Evolutionary conservation across 2,113 vertebrate species (phyloP).

Genomic region (Eulemur macaco): DNA sequence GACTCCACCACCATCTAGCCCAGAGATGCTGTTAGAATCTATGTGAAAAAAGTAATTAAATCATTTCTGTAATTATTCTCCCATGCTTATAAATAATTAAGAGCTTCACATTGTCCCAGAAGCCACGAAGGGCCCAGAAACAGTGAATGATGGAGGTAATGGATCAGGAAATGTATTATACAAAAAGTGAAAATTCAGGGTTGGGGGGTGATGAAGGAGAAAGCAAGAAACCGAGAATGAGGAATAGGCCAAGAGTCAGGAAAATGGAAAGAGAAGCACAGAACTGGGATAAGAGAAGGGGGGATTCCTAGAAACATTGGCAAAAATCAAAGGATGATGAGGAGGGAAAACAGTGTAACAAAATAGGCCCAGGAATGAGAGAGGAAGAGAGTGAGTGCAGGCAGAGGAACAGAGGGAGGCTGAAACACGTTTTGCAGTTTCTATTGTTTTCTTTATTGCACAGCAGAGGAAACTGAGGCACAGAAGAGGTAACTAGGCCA

Average conservation of each 20-base stretch:
- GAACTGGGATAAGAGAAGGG: not conserved
- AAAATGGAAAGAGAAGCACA: not conserved
- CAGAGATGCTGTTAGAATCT: slow-evolving; percentile 55
- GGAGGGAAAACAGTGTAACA: not conserved
- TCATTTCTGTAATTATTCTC: slow-evolving; percentile 84
- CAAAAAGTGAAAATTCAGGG: not conserved
- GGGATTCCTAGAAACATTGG: not conserved
- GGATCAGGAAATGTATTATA: not conserved
- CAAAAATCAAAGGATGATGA: not conserved
- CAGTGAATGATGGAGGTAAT: not conserved
- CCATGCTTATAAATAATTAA: slow-evolving; percentile 83
- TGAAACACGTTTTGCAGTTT: accelerated
- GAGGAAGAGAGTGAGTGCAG: not conserved
- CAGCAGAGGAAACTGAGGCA: slow-evolving; percentile 15
- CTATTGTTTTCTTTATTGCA: not conserved
- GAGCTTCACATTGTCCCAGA: slow-evolving; percentile 69
- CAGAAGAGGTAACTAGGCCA: not conserved
- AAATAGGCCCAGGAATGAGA: not conserved
- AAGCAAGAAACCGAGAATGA: not conserved
- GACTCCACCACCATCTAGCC: not conserved
- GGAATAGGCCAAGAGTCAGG: not conserved
- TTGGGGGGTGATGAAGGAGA: not conserved
- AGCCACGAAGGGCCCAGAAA: slow-evolving; percentile 60
- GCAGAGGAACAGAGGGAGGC: not conserved
- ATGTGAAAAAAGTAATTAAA: slow-evolving; percentile 83